Conservation (phyloP, 2,113 vertebrate species). For the Panthera uncia region DNA sequence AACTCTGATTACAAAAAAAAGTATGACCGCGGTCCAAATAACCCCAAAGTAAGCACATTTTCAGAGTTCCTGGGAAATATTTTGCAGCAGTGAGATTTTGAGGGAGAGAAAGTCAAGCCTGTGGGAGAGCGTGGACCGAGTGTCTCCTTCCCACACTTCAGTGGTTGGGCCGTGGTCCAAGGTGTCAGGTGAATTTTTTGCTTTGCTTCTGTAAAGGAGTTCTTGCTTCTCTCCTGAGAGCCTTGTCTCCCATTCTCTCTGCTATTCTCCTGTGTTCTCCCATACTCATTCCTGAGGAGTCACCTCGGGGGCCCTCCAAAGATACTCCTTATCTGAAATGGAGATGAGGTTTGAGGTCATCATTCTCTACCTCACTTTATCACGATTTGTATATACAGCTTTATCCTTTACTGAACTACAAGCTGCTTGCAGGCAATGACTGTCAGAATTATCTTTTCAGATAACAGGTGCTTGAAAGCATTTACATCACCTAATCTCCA, state of each 20-base stretch:
- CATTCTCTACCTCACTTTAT: background rate
- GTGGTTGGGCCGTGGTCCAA: fast-evolving
- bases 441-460: background rate
- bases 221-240: background rate
- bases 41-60: background rate
- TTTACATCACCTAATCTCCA: background rate
- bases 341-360: background rate
- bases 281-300: background rate
- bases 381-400: background rate
- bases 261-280: background rate
- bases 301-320: background rate
- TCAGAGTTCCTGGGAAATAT: background rate
- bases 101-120: background rate
- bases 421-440: background rate
- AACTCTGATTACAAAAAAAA: background rate
- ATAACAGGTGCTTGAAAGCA: background rate
- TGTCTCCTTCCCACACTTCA: background rate
- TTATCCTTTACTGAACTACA: background rate
- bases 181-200: background rate
- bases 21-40: background rate
- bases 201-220: background rate
- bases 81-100: background rate
- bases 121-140: background rate
- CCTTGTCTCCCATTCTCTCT: background rate
- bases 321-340: background rate